phyloP scores from a whole-genome alignment of 2,113 vertebrate species.

The Triplophysa rosa region DNA sequence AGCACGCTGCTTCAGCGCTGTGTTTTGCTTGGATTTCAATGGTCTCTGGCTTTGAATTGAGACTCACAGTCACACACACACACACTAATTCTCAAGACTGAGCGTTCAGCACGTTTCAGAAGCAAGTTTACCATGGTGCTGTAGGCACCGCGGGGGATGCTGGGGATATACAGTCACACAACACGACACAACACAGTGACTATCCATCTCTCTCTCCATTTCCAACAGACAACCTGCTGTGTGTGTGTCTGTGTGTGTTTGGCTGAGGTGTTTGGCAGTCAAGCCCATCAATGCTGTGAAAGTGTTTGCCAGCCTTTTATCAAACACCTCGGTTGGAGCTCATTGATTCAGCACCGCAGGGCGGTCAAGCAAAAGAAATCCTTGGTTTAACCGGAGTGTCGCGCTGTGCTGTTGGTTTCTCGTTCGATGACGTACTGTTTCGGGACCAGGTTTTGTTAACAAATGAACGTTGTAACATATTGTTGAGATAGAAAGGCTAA shows the following conservation, averaged over 20 bases:
- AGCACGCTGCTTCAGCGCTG: background rate
- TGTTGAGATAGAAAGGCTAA: background rate
- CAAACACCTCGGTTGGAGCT: slow-evolving; percentile 49
- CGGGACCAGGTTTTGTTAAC: background rate
- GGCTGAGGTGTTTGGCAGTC: slow-evolving; percentile 38
- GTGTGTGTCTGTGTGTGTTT: slow-evolving; percentile 47
- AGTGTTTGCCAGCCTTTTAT: slow-evolving; percentile 47
- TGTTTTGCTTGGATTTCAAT: slow-evolving; percentile 22
- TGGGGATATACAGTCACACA: slow-evolving; percentile 29
- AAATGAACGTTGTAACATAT: background rate
- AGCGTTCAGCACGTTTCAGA: slow-evolving; percentile 48
- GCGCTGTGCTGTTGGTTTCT: background rate
- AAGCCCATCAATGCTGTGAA: slow-evolving; percentile 35
- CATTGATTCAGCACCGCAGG: slow-evolving; percentile 50
- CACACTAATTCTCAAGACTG: slow-evolving; percentile 35
- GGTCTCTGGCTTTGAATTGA: slow-evolving; percentile 12
- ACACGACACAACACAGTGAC: slow-evolving; percentile 26
- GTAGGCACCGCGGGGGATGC: slow-evolving; percentile 30
- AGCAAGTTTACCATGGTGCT: slow-evolving; percentile 45
- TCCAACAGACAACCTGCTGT: slow-evolving; percentile 23
- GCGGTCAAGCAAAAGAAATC: slow-evolving; percentile 38
- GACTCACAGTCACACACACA: slow-evolving; percentile 22
- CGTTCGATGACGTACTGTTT: slow-evolving; percentile 3
- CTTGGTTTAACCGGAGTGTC: slow-evolving; percentile 22
- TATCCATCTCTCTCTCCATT: slow-evolving; percentile 20